Conservation (phyloP, 2,888 invertebrate genomes). For the Marasmarcha lunaedactyla region DNA sequence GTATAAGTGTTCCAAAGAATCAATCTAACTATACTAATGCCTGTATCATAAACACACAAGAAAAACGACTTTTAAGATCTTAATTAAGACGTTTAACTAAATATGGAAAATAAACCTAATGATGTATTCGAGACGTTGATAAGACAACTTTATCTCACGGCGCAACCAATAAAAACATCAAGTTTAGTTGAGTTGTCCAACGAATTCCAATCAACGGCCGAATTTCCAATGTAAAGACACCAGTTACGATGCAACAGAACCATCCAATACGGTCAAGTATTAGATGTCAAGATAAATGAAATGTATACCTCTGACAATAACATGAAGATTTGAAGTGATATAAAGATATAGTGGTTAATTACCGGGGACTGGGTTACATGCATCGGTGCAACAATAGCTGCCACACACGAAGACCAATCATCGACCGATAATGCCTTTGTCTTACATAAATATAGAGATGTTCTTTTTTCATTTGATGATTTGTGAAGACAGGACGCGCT, state of each 20-base stretch:
- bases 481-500: constrained; percentile 59
- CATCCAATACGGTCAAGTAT: constrained; percentile 13
- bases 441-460: constrained; percentile 41
- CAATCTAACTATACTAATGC: too few relatives aligned
- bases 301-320: constrained; percentile 20
- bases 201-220: constrained; percentile 5
- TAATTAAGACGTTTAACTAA: background rate
- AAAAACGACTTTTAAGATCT: background rate
- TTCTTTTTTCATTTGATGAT: constrained; percentile 49
- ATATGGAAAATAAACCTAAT: background rate
- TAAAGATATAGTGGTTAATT: constrained; percentile 43
- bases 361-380: constrained; percentile 23
- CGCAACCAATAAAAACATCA: background rate
- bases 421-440: constrained; percentile 46
- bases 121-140: background rate
- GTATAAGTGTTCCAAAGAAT: too few relatives aligned
- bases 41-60: too few relatives aligned
- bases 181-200: background rate
- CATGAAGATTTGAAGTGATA: constrained; percentile 23
- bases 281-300: constrained; percentile 21
- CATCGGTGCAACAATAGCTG: constrained; percentile 24
- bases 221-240: constrained; percentile 10
- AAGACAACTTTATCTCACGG: background rate
- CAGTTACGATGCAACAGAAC: constrained; percentile 12
- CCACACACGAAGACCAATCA: constrained; percentile 62